phyloP scores from a whole-genome alignment of 1,140 invertebrate species.

The Heliothis virescens region DNA sequence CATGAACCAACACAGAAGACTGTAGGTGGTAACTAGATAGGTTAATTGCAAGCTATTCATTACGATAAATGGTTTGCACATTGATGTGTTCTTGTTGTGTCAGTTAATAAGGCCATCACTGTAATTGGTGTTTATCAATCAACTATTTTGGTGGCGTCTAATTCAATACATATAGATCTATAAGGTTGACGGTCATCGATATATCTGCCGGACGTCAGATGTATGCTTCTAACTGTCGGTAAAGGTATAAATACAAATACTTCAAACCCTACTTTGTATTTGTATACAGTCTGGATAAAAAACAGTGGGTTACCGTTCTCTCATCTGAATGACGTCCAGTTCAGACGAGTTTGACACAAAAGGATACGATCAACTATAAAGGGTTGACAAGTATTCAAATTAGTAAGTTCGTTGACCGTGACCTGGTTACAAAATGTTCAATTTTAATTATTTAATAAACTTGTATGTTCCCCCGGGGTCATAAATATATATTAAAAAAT shows the following conservation, averaged over 20 bases:
- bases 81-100: constrained; percentile 11
- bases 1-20: not conserved
- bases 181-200: not conserved
- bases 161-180: not conserved
- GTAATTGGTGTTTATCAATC: constrained; percentile 18
- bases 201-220: not conserved
- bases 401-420: not conserved
- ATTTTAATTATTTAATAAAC: not conserved
- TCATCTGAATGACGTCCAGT: not conserved
- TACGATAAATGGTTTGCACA: constrained; percentile 20
- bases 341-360: constrained; percentile 5
- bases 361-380: not conserved
- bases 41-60: constrained; percentile 14
- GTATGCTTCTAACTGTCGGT: not conserved
- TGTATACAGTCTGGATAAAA: too few relatives aligned
- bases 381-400: not conserved
- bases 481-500: not conserved
- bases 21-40: constrained; percentile 28
- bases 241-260: too few relatives aligned
- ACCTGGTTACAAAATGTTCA: not conserved
- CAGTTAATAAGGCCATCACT: not conserved
- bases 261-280: too few relatives aligned
- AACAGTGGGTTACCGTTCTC: not conserved
- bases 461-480: not conserved
- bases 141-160: constrained; percentile 1